Base-by-base conservation (phyloP, 2,797 vertebrate species). In the Chiroxiphia lanceolata region DNA sequence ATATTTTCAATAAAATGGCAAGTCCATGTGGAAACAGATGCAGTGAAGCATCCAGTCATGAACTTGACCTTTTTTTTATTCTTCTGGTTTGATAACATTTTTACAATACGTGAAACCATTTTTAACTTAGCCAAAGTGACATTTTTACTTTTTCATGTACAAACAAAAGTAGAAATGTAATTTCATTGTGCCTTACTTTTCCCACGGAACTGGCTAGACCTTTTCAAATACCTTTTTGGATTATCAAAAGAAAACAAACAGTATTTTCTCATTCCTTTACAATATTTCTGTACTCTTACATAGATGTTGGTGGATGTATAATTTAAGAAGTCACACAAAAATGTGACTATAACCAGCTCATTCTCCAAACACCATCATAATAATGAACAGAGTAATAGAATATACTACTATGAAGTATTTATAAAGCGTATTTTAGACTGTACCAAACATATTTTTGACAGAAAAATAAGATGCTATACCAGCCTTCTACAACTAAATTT, bases 1-100 rank as follows among this genome's bases (percentile, higher is more conserved):
- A 86, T 97, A 97, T 97, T 98, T 98, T 96, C 93, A 86, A 86
- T 81, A 86, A 98, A 97, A 97, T 97, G 97, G 97, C 97, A 97
- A 97, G 92, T 95, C 93, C 85, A 63, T 86, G 88, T 93, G 92
- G 95, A 96, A 96, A 94, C 67, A 79, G 59, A 95, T 67, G 70
- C 93, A 97, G 60, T 95, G 97, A 97, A 97, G 96, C 82, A 95
- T 91, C 65, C 68, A 97, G 79, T 88, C 94, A 92, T 93, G 88
- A 94, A 88, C 89, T 90, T 97, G 96, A 96, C 97, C 94, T 97
- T 98, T 97, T 86, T 96, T 94, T 96, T 33, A 83, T 97, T 92
- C 61, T 92, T 68, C 45, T 94, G 38, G 44, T 86, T 96, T 96
- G 91, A 96, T 96, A 97, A 92, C 60, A 91, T 96, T 97, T 97